Evolutionary conservation across 2,888 invertebrate species (phyloP), one percentile per base, ranked within the genome.

Genomic region (Synanthedon vespiformis): DNA sequence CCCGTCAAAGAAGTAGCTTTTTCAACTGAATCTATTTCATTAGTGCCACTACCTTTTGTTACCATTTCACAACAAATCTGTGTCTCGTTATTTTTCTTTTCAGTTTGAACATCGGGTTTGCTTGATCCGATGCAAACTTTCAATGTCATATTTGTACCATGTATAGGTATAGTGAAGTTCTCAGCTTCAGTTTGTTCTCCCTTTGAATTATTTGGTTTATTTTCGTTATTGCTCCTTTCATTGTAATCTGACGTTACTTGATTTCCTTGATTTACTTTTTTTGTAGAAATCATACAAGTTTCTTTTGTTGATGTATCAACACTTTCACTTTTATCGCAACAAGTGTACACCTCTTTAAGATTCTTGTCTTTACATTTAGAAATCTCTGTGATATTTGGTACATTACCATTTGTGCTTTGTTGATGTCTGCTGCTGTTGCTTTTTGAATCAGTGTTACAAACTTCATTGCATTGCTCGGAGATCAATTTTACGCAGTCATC

Each of bases 61-160:
- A 57, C 48, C 11, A 50, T 49, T 22, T 58, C 40, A 50, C 27
- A 11, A 50, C 11, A 27, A 27, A 13, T 12, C n/a, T 40, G 40
- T 12, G 27, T 49, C 12, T 49, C 27, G 47, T 49, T 49, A 48
- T 40, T 40, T 16, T 52, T 40, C 12, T 50, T 50, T 40, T 34
- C 13, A 14, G 12, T 12, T 48, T 13, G 16, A 48, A 13, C 16
- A 50, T n/a, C 49, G n/a, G 40, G 40, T 22, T 16, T 61, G 40
- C 58, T 57, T 4, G 66, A 59, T 14, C 62, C 72, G 55, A 77
- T 65, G 51, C 61, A 73, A 3, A 83, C 77, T 62, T 70, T 75
- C 8, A 85, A 64, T 18, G 73, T 80, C 81, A 86, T 83, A 57
- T 84, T 84, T 48, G 85, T 85, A n/a, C 83, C 84, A 59, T 77